phyloP scores from a whole-genome alignment of 1,140 invertebrate genomes.

The Latrodectus geometricus region DNA sequence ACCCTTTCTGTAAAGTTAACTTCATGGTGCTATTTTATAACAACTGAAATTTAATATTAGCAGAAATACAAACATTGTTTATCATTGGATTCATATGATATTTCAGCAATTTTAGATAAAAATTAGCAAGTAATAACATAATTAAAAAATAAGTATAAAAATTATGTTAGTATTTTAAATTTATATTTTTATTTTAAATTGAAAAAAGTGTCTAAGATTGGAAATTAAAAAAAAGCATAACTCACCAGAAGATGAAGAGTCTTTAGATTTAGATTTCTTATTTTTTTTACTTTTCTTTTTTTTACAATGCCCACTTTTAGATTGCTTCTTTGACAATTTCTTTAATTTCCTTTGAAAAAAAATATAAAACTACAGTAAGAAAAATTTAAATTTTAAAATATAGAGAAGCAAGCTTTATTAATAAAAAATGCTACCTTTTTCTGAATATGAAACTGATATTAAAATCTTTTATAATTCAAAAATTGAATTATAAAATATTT shows the following conservation, averaged over 20 bases:
- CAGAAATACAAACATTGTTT: not conserved
- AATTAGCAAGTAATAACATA: not conserved
- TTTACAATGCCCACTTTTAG: slow-evolving; percentile 68
- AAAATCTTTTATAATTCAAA: not conserved
- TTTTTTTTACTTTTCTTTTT: slow-evolving; percentile 72
- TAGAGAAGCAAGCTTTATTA: not conserved
- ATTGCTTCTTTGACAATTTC: slow-evolving; percentile 77
- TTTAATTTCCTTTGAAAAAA: slow-evolving; percentile 77
- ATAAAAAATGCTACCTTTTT: not conserved
- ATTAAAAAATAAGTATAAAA: not conserved
- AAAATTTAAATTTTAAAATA: not conserved
- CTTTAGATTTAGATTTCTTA: slow-evolving; percentile 59
- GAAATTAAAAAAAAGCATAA: not conserved
- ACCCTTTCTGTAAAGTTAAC: no score
- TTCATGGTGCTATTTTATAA: no score
- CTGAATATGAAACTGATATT: not conserved
- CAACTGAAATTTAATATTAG: no score
- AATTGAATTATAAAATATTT: not conserved
- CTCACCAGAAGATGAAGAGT: slow-evolving; percentile 38
- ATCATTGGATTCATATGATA: not conserved
- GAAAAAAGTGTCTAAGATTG: not conserved
- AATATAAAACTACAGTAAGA: no score
- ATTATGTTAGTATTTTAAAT: not conserved
- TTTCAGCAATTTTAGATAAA: not conserved
- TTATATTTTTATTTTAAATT: not conserved